A percentile compares a stretch with the other conserved stretches of the same genome.
These are phyloP conservation scores for Pseudolaguvia tuberculata DNA, from an alignment of 2,113 vertebrate species.

Conservation along the genomic window DNA sequence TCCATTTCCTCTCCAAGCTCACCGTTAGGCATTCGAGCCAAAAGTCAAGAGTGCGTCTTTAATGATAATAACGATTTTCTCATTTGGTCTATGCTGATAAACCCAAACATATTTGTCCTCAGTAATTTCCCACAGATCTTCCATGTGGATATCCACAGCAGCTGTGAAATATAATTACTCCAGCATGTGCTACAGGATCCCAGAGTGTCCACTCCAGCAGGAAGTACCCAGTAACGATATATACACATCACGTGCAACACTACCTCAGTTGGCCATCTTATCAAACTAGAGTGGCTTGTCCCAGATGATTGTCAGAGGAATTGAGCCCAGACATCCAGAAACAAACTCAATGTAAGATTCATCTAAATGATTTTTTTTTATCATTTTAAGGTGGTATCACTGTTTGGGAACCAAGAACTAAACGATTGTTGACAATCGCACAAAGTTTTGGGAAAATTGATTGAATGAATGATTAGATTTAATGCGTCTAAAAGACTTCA, in stretches of 20 bases:
- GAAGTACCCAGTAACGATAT: background rate
- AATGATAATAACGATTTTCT: background rate
- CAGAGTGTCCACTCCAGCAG: background rate
- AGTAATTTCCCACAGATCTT: background rate
- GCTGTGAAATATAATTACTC: conserved; percentile 18
- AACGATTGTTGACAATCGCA: too few species aligned
- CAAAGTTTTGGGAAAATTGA: background rate
- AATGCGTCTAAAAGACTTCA: background rate
- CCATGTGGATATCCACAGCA: background rate
- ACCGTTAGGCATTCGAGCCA: background rate
- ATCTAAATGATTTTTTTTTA: background rate
- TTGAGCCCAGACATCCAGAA: background rate
- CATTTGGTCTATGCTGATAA: background rate
- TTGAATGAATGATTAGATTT: too few species aligned
- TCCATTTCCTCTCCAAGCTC: conserved; percentile 15
- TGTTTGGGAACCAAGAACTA: background rate
- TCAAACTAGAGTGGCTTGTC: background rate
- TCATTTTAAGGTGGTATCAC: too few species aligned
- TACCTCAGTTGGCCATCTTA: background rate
- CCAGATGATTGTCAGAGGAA: background rate
- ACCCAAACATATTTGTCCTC: conserved; percentile 10
- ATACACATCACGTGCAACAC: background rate
- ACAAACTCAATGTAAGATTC: background rate
- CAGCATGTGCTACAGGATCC: background rate
- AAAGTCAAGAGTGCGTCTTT: background rate